Evolutionary conservation across 2,113 vertebrate species (phyloP), one percentile per base, ranked within the genome.

Genomic region (Microcebus lehilahytsara): DNA sequence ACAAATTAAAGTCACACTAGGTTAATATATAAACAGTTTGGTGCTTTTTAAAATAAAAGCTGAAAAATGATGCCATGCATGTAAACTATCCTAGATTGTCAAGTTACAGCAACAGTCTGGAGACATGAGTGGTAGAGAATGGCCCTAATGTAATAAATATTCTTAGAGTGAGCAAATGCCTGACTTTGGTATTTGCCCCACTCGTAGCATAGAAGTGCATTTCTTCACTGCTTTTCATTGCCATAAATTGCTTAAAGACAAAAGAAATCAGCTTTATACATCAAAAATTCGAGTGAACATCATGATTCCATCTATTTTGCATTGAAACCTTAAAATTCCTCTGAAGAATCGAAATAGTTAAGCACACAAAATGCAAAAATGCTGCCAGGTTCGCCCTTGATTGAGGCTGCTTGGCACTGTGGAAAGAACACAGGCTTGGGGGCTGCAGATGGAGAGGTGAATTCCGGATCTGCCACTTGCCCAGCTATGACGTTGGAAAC

Each of bases 1-100:
- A 53, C 62, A 95, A 92, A 90, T 95, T 91, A 32, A 93, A 95
- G 85, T 80, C 42, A 56, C 86, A 66, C 11, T 20, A 83, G 60
- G 19, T 51, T 79, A 37, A 42, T 8, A 42, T 8, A 9, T 19
- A 79, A 37, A 91, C 4, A 30, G 69, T 84, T 97, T 81, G n/a
- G 17, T 84, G 13, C 58, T 95, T 64, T 85, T 79, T 72, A 79
- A 40, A 89, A 37, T 56, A 64, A 79, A 86, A 81, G 46, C 46
- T 95, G 0, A 77, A 67, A 85, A 85, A 53, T 56, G 30, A 10
- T 49, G 11, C 7, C 20, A 60, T 2, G 6, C 79, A 34, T 58
- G 17, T 53, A 16, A 20, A 67, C 34, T 53, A 23, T 53, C 37
- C 56, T 12, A 37, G 30, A 78, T 64, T 60, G 27, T 58, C 67